Conservation (phyloP, 2,888 invertebrate genomes). For the Seira musarum region DNA sequence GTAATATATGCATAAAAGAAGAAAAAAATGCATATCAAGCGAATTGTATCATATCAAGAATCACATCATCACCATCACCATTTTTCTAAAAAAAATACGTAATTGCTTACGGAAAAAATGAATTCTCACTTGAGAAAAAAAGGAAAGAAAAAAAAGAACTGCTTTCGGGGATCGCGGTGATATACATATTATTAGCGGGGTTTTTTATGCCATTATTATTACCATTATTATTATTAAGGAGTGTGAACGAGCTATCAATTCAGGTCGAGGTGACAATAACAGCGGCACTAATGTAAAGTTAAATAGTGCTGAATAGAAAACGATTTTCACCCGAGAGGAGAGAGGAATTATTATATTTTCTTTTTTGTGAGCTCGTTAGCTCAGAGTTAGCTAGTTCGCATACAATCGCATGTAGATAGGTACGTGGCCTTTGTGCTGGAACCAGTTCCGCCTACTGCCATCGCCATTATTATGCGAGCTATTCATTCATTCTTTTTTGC, state of each 20-base stretch:
- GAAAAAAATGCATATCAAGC: constrained; percentile 23
- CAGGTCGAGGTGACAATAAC: constrained; percentile 54
- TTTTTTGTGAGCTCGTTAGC: constrained; percentile 46
- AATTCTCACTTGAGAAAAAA: constrained; percentile 18
- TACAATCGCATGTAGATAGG: too few species aligned
- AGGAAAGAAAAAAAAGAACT: too few species aligned
- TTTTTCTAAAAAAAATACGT: neutral
- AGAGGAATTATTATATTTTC: constrained; percentile 5
- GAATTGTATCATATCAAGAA: constrained; percentile 30
- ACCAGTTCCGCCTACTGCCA: constrained; percentile 12
- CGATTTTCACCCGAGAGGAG: constrained; percentile 11
- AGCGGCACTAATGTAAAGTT: constrained; percentile 37
- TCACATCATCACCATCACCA: constrained; percentile 33
- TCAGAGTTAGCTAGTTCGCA: neutral
- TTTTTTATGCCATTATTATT: constrained; percentile 14
- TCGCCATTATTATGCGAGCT: constrained; percentile 19
- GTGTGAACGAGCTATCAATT: constrained; percentile 36
- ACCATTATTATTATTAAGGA: constrained; percentile 14
- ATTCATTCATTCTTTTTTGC: constrained; percentile 35
- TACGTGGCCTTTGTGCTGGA: constrained; percentile 3
- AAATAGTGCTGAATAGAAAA: constrained; percentile 31
- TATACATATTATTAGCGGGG: neutral
- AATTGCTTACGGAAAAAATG: constrained; percentile 26
- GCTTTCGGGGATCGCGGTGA: too few species aligned
- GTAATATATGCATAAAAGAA: neutral